A percentile compares a stretch with the other conserved stretches of the same genome.
phyloP scores from a whole-genome alignment of 2,113 vertebrate genomes.

The Hymenochirus boettgeri region DNA sequence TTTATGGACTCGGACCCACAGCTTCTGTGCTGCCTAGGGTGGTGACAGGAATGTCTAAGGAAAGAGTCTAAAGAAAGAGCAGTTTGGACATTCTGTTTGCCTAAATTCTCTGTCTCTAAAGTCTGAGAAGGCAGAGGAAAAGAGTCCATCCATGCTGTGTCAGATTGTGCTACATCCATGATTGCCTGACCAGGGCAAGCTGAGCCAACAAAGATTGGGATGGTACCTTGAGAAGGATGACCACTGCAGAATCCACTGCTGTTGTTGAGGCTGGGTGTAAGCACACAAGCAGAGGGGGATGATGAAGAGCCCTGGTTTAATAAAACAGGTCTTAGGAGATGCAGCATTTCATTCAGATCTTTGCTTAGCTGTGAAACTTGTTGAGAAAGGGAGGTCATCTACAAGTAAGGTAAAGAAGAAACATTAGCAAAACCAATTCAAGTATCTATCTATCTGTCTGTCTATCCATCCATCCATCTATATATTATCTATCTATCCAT shows the following conservation, averaged over 20 bases:
- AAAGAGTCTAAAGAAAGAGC: slow-evolving; percentile 36
- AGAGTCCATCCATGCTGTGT: slow-evolving; percentile 50
- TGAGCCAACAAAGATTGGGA: slow-evolving; percentile 44
- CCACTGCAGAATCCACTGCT: slow-evolving; percentile 39
- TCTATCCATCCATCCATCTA: no score
- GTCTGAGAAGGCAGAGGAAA: slow-evolving; percentile 22
- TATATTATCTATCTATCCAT: no score
- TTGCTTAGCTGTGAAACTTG: slow-evolving; percentile 70
- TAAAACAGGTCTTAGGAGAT: slow-evolving; percentile 65
- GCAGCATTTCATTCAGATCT: slow-evolving; percentile 70
- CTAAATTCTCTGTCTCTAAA: slow-evolving; percentile 49
- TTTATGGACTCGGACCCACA: slow-evolving; percentile 49
- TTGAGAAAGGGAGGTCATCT: slow-evolving; percentile 67
- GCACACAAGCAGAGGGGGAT: slow-evolving; percentile 48
- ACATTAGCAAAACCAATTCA: no score
- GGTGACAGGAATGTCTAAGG: slow-evolving; percentile 46
- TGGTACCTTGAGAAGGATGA: slow-evolving; percentile 43
- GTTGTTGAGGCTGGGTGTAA: slow-evolving; percentile 53
- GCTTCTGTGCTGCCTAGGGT: slow-evolving; percentile 47
- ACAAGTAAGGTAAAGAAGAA: no score
- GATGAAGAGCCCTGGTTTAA: slow-evolving; percentile 50
- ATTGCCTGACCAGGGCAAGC: slow-evolving; percentile 47
- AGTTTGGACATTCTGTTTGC: slow-evolving; percentile 36
- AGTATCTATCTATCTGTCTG: no score
- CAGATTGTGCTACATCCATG: slow-evolving; percentile 39